These are phyloP conservation scores for Microctenopoma steveboyesi DNA, from an alignment of 2,797 vertebrate species.

Conservation along the genomic window DNA sequence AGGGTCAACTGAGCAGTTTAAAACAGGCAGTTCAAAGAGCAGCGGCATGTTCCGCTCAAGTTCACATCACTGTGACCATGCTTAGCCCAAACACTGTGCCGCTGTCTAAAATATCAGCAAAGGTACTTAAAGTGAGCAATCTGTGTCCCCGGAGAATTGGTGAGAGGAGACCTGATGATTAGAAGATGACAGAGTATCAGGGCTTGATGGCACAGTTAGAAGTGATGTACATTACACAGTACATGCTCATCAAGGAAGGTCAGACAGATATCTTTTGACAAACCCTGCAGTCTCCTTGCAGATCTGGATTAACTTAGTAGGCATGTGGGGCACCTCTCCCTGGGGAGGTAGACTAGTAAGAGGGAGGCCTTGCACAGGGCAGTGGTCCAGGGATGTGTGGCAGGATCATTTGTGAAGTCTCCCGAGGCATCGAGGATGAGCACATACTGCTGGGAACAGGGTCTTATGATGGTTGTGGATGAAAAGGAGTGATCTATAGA, in stretches of 20 bases:
- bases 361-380: constrained; percentile 34
- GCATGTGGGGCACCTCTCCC: constrained; percentile 35
- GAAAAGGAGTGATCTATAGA: constrained; percentile 32
- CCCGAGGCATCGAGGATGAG: constrained; percentile 47
- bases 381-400: constrained; percentile 30
- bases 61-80: constrained; percentile 39
- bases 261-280: constrained; percentile 48
- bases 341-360: constrained; percentile 33
- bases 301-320: constrained; percentile 44
- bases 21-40: constrained; percentile 55
- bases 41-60: constrained; percentile 50
- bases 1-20: constrained; percentile 61
- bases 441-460: constrained; percentile 19
- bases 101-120: constrained; percentile 48
- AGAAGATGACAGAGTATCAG: constrained; percentile 66
- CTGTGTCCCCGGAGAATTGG: constrained; percentile 35
- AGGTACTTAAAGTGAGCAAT: constrained; percentile 49
- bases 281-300: constrained; percentile 41
- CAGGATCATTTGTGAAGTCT: constrained; percentile 51
- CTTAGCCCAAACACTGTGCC: constrained; percentile 50
- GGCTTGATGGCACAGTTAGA: constrained; percentile 52
- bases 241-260: constrained; percentile 57
- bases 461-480: constrained; percentile 25
- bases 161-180: constrained; percentile 52
- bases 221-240: constrained; percentile 50